Evolutionary conservation across 2,113 vertebrate species (phyloP).

Genomic region (Rhipidura dahli): DNA sequence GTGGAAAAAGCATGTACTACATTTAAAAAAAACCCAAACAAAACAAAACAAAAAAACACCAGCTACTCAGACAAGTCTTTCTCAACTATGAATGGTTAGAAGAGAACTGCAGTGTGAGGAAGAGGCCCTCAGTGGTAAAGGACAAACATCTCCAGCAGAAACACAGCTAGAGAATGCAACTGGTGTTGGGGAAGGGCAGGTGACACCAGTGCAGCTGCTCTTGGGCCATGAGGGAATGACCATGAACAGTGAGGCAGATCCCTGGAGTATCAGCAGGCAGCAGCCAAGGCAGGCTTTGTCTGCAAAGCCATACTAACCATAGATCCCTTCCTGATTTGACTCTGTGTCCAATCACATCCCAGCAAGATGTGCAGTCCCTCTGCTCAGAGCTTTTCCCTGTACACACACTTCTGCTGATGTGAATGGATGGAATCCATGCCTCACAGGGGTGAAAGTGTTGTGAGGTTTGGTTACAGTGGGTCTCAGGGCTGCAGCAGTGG

Average conservation of each 20-base stretch:
- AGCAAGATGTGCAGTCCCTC: fast-evolving
- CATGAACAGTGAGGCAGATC: neutral
- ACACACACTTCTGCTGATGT: neutral
- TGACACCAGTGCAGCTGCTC: neutral
- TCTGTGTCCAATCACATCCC: fast-evolving
- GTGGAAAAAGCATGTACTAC: neutral
- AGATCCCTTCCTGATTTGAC: neutral
- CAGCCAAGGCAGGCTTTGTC: neutral
- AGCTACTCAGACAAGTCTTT: neutral
- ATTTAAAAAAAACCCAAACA: neutral
- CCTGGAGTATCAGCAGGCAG: neutral
- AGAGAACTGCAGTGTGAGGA: neutral
- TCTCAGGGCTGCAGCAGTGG: neutral
- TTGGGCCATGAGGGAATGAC: neutral
- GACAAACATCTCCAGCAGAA: neutral
- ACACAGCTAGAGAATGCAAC: neutral
- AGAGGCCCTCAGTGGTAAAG: neutral
- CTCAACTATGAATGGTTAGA: neutral
- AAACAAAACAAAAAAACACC: too few species aligned
- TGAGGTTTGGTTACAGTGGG: neutral
- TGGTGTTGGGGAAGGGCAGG: neutral
- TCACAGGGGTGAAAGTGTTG: neutral
- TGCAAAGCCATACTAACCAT: neutral
- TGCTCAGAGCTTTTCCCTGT: neutral
- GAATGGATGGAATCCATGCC: neutral